Evolutionary conservation across 2,797 vertebrate species (phyloP), one percentile per base, ranked within the genome.

Genomic region (Oreochromis grahami): DNA sequence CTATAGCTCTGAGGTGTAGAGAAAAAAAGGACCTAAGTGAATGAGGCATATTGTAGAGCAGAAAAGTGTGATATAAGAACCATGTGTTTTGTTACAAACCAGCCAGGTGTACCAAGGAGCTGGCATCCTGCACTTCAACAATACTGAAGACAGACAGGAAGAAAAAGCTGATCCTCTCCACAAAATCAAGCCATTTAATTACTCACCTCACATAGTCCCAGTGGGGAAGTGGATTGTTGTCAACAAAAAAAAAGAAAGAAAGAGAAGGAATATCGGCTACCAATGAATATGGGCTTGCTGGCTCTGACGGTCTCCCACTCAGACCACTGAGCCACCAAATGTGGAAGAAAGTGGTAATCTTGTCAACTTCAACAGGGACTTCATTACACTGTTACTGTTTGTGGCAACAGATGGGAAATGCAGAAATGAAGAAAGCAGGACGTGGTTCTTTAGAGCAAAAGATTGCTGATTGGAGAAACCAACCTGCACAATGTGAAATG

Each of bases 391-490:
- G 34, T 15, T 34, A 3, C 29, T 34, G 56, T 60, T 34, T 60
- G 56, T 34, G 9, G 29, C 29, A 60, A 60, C 56, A 34, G 12
- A 21, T 65, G n/a, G 60, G 4, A 21, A 65, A 65, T 10, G 60
- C 60, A 14, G 34, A 65, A 65, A 14, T 3, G 3, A 65, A 24
- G 60, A 41, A 65, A 19, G 32, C 19, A 41, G 36, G 60, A 24
- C 7, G 1, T 41, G 36, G 36, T 14, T 41, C 36, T 41, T 68
- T 13, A 10, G n/a, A 68, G 63, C 36, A 0, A 41, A 4, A 41
- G 63, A 41, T 65, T 41, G 36, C 12, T 38, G 60, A 38, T 65
- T 65, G 19, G 12, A 41, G 60, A 65, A 65, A 65, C 60, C 60
- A 68, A 38, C 8, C 7, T 65, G 2, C 60, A 41, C 60, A 15